Evolutionary conservation across 2,888 invertebrate genomes (phyloP), one percentile per base, ranked within the genome.

Genomic region (Meteorus colon): DNA sequence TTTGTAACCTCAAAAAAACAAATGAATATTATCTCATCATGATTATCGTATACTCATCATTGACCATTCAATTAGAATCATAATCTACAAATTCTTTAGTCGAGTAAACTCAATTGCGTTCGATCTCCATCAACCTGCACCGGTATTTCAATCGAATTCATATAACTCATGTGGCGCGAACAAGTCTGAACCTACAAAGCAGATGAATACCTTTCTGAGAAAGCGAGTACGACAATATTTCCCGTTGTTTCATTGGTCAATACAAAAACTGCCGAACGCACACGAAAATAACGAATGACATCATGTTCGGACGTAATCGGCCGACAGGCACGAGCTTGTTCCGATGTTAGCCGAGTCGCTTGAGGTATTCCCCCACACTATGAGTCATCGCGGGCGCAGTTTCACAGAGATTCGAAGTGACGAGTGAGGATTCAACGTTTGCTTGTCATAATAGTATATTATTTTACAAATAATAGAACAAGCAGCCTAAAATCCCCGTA

Each of bases 281-380:
- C 31, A 62, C 62, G 65, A 59, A 73, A 66, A 73, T 66, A 73
- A 73, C 80, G 66, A 68, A 77, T 84, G 84, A 84, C 83, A 83
- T 84, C 83, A 84, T 79, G 41, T 34, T 73, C 76, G 73, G 29
- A 29, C 12, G 45, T 65, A 19, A 29, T 51, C 73, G 71, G 60
- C 41, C n/a, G 48, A 24, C 60, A 45, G 31, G 24, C 51, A 72
- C 59, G 67, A 55, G 60, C 59, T 27, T 59, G 14, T 66, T 34
- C 24, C 67, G 73, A 37, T 41, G 69, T 48, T 68, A 29, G 71
- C 74, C 76, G 73, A 72, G 75, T 51, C 34, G 75, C 76, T 71
- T 79, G 84, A 88, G 88, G 88, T 87, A 87, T 89, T 89, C 88
- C 88, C 88, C 86, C 86, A 83, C 85, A 84, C 81, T 81, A 87